A percentile compares a stretch with the other conserved stretches of the same genome.
Evolutionary conservation across 2,113 vertebrate species (phyloP).

Genomic region (Ailurus styani): DNA sequence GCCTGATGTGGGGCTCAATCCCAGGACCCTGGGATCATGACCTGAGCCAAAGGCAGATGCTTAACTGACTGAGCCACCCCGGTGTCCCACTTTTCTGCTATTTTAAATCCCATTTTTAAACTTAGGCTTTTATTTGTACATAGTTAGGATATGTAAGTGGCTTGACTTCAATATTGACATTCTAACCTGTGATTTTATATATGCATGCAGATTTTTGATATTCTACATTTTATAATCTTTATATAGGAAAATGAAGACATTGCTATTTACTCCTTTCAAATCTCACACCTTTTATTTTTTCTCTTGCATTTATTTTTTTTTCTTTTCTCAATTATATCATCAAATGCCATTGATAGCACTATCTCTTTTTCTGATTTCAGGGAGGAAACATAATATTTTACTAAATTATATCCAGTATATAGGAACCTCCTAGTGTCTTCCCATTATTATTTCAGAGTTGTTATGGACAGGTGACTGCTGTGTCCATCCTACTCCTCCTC

Average conservation of each 20-base stretch:
- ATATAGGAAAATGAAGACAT: not conserved
- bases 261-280: not conserved
- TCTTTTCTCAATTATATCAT: not conserved
- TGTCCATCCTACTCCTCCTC: not conserved
- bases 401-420: not conserved
- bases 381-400: not conserved
- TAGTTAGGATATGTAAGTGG: not conserved
- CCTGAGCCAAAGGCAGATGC: not conserved
- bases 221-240: not conserved
- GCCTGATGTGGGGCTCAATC: not conserved
- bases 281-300: not conserved
- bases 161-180: not conserved
- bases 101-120: not conserved
- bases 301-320: not conserved
- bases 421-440: not conserved
- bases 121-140: not conserved
- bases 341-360: not conserved
- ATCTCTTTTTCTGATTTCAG: not conserved
- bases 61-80: not conserved
- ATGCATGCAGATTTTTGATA: not conserved
- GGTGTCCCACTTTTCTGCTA: not conserved
- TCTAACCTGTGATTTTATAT: not conserved
- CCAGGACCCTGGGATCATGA: not conserved
- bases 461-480: not conserved
- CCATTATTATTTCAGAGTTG: not conserved